Evolutionary conservation across 2,888 invertebrate species (phyloP).

Genomic region (Dasysyrphus tricinctus): DNA sequence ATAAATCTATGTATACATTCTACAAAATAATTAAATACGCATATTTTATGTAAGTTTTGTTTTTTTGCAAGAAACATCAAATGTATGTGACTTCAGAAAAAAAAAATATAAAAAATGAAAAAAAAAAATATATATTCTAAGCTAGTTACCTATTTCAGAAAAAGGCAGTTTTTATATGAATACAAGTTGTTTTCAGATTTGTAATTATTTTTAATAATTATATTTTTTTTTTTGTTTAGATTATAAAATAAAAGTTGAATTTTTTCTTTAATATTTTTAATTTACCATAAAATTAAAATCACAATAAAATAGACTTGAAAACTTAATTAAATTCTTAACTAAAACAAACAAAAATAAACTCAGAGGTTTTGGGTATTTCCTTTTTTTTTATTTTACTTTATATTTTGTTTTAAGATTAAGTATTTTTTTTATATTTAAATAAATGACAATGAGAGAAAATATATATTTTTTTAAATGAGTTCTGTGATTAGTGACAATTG

Average conservation of each 20-base stretch:
- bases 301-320: slow-evolving; percentile 83
- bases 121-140: slow-evolving; percentile 36
- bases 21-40: slow-evolving; percentile 71
- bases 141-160: slow-evolving; percentile 34
- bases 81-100: slow-evolving; percentile 51
- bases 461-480: background rate
- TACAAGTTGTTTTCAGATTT: slow-evolving; percentile 57
- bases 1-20: slow-evolving; percentile 62
- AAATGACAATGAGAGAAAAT: slow-evolving; percentile 1
- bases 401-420: slow-evolving; percentile 28
- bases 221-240: slow-evolving; percentile 24
- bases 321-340: slow-evolving; percentile 64
- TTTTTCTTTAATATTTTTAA: slow-evolving; percentile 43
- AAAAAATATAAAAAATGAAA: slow-evolving; percentile 33
- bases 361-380: slow-evolving; percentile 8
- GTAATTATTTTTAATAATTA: slow-evolving; percentile 14
- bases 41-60: slow-evolving; percentile 17
- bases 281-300: slow-evolving; percentile 82
- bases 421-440: slow-evolving; percentile 26
- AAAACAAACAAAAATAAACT: slow-evolving; percentile 36
- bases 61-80: slow-evolving; percentile 25
- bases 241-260: slow-evolving; percentile 38
- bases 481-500: slow-evolving; percentile 13
- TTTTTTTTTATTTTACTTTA: slow-evolving; percentile 19
- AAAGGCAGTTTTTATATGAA: slow-evolving; percentile 64